A percentile compares a stretch with the other conserved stretches of the same genome.
Evolutionary conservation across 2,113 vertebrate genomes (phyloP).

Genomic region (Mormyrus iriodes): DNA sequence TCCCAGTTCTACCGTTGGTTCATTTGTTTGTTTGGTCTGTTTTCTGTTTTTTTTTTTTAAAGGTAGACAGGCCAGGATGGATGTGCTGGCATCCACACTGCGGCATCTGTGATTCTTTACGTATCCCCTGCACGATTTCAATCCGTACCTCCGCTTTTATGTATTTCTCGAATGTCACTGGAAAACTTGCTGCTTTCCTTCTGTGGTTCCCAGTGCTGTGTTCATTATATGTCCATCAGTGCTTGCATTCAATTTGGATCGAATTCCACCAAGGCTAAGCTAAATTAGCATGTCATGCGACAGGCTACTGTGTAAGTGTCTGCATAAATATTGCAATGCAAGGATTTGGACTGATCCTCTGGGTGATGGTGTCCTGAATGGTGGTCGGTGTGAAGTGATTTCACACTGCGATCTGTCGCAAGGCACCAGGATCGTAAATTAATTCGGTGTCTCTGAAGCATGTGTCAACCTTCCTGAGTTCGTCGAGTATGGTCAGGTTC

Average conservation of each 20-base stretch:
- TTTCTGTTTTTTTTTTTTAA: neutral
- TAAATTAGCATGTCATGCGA: conserved; percentile 2
- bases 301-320: neutral
- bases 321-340: neutral
- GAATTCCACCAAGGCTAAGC: neutral
- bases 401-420: neutral
- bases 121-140: neutral
- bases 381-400: neutral
- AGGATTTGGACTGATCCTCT: neutral
- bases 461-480: neutral
- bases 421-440: neutral
- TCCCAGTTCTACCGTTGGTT: neutral
- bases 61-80: neutral
- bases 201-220: neutral
- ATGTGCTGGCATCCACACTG: neutral
- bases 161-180: neutral
- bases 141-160: neutral
- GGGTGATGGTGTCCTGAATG: neutral
- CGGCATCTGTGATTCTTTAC: neutral
- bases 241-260: neutral
- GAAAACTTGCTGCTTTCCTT: neutral
- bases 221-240: neutral
- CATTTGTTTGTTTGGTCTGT: neutral
- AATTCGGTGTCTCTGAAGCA: neutral
- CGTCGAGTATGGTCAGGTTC: neutral